Evolutionary conservation across 2,113 vertebrate genomes (phyloP).

Genomic region (Tachysurus fulvidraco): DNA sequence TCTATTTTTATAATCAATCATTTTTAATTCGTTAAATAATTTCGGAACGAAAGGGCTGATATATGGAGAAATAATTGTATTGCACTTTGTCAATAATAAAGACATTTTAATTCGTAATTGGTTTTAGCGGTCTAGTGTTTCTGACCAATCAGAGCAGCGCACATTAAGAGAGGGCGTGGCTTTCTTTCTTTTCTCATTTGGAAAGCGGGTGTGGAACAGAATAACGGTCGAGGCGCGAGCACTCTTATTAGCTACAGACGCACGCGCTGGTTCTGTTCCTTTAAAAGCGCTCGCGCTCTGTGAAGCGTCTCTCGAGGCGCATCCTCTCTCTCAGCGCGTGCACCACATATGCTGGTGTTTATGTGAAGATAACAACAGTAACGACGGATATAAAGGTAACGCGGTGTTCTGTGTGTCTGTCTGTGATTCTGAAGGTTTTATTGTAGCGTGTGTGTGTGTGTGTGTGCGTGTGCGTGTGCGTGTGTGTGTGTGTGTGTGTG

Average conservation of each 20-base stretch:
- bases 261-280: slow-evolving; percentile 10
- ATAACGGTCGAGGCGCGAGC: background rate
- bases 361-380: background rate
- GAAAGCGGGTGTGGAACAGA: background rate
- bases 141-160: background rate
- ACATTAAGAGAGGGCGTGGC: background rate
- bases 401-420: background rate
- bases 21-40: too few species aligned
- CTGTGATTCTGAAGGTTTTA: background rate
- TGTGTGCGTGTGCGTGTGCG: background rate
- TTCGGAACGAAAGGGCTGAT: background rate
- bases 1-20: too few species aligned
- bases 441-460: background rate
- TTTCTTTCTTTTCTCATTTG: too few species aligned
- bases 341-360: background rate
- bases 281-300: background rate
- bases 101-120: background rate
- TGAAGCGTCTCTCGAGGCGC: background rate
- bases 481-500: too few species aligned
- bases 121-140: background rate
- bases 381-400: background rate
- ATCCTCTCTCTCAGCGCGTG: background rate
- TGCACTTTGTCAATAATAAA: background rate
- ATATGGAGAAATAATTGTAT: background rate
- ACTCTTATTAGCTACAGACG: background rate